Conservation (phyloP, 2,888 invertebrate species). For the Eristalis intricaria region DNA sequence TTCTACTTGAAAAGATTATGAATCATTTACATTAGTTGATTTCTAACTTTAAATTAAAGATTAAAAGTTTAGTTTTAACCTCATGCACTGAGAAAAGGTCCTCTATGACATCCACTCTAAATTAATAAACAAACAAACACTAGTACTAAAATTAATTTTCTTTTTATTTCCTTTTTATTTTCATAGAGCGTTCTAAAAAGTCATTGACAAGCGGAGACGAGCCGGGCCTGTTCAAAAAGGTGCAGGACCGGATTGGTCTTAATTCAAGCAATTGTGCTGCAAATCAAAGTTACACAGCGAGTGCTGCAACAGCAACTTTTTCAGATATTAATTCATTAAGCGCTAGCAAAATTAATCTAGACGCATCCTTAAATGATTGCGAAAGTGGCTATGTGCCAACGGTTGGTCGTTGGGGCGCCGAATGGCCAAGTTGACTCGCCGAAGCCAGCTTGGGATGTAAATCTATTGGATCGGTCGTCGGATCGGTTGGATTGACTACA, state of each 20-base stretch:
- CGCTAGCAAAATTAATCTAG: conserved; percentile 80
- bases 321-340: conserved; percentile 76
- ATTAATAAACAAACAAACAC: too few relatives aligned
- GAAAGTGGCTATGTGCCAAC: conserved; percentile 87
- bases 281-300: conserved; percentile 74
- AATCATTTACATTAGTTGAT: background rate
- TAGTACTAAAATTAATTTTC: background rate
- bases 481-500: conserved; percentile 81
- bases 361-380: conserved; percentile 82
- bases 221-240: conserved; percentile 84
- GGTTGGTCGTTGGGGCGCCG: conserved; percentile 95
- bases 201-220: conserved; percentile 85
- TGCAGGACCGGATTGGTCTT: conserved; percentile 83
- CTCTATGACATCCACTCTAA: too few relatives aligned
- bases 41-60: too few relatives aligned
- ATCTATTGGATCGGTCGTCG: conserved; percentile 76
- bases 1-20: background rate
- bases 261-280: conserved; percentile 78
- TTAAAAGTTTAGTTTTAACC: too few relatives aligned
- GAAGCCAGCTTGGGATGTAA: conserved; percentile 83
- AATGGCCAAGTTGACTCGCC: conserved; percentile 99
- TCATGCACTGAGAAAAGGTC: background rate
- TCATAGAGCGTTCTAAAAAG: conserved; percentile 89
- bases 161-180: conserved; percentile 46
- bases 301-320: conserved; percentile 75